Percentiles rank a stretch among this genome's conserved stretches.
These are phyloP conservation scores for Campoletis sonorensis DNA, from an alignment of 1,140 invertebrate genomes.

Conservation along the genomic window DNA sequence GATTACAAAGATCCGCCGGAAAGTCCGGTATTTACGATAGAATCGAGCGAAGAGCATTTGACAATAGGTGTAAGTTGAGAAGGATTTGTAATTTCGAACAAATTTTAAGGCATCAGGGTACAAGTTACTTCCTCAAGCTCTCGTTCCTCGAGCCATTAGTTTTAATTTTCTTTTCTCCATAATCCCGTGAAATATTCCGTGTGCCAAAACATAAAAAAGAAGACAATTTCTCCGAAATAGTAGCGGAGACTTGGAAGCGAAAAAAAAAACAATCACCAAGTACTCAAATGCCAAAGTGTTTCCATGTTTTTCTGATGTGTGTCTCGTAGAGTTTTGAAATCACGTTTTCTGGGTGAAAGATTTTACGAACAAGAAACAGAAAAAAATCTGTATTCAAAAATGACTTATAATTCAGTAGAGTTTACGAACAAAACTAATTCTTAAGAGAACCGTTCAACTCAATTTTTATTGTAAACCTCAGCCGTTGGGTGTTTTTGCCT, in stretches of 20 bases:
- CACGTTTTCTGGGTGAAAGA: neutral
- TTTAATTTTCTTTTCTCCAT: neutral
- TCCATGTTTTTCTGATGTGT: slow-evolving; percentile 37
- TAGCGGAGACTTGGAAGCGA: too few relatives aligned
- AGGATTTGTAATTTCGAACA: neutral
- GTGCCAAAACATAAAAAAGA: slow-evolving; percentile 40
- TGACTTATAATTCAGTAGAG: too few relatives aligned
- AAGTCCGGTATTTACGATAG: slow-evolving; percentile 70
- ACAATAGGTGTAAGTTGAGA: slow-evolving; percentile 50
- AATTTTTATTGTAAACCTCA: too few relatives aligned
- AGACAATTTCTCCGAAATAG: slow-evolving; percentile 45
- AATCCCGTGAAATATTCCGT: neutral
- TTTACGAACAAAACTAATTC: too few relatives aligned
- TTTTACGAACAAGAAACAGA: neutral
- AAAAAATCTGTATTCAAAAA: neutral
- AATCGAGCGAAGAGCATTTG: slow-evolving; percentile 64
- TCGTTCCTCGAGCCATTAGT: neutral
- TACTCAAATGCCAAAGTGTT: slow-evolving; percentile 55
- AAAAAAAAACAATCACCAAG: too few relatives aligned
- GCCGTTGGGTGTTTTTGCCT: too few relatives aligned
- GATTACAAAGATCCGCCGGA: slow-evolving; percentile 61
- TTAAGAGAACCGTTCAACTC: too few relatives aligned
- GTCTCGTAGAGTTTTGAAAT: slow-evolving; percentile 21
- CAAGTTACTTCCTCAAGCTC: neutral
- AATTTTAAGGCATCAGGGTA: slow-evolving; percentile 38